Evolutionary conservation across 1,140 invertebrate species (phyloP).

Genomic region (Anastatus disparis): DNA sequence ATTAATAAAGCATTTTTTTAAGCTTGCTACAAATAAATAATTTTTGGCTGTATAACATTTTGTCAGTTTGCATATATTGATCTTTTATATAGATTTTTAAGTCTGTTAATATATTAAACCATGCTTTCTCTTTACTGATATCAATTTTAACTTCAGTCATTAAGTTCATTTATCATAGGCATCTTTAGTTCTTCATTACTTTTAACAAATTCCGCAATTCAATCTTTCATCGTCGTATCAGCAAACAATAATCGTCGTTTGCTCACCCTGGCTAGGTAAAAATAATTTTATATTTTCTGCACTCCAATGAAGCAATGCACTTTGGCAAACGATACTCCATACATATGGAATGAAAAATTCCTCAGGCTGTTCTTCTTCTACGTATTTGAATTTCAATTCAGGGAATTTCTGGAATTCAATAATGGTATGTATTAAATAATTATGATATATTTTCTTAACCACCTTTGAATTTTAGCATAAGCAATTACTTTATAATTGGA

Average conservation of each 20-base stretch:
- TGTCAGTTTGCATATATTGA: constrained; percentile 13
- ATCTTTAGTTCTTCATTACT: background rate
- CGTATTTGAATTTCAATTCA: constrained; percentile 98
- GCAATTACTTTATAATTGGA: too few relatives aligned
- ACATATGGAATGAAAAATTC: constrained; percentile 99
- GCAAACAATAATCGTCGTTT: constrained; percentile 64
- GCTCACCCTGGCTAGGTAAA: constrained; percentile 57
- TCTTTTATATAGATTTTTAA: constrained; percentile 11
- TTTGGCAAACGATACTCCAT: constrained; percentile 90
- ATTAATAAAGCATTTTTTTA: background rate
- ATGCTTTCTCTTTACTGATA: constrained; percentile 16
- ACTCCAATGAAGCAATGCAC: constrained; percentile 85
- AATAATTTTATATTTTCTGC: constrained; percentile 70
- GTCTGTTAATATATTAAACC: constrained; percentile 32
- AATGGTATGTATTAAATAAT: too few relatives aligned
- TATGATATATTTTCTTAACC: too few relatives aligned
- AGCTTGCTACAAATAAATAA: constrained; percentile 3
- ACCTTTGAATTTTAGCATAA: too few relatives aligned
- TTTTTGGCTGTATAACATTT: constrained; percentile 24
- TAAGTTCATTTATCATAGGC: background rate
- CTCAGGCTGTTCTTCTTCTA: constrained; percentile 98
- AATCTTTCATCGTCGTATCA: constrained; percentile 52
- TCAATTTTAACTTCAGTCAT: constrained; percentile 40
- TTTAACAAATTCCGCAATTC: constrained; percentile 24
- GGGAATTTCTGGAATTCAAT: constrained; percentile 96